Evolutionary conservation across 1,140 invertebrate species (phyloP), one percentile per base, ranked within the genome.

Genomic region (Rhagoletis pomonella): DNA sequence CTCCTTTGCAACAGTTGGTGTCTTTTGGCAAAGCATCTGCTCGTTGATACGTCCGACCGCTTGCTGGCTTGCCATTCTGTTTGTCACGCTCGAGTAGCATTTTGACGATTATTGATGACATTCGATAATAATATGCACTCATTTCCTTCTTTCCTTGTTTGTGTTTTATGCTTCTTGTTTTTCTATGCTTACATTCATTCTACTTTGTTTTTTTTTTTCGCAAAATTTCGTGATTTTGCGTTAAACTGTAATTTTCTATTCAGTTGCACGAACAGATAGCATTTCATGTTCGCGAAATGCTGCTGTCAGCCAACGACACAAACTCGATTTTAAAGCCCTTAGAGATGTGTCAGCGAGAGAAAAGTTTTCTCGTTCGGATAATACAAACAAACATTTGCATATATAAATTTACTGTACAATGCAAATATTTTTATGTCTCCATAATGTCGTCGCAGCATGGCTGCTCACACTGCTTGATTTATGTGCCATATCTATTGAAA

Each of bases 21-120:
- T 58, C n/a, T 29, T 9, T 50, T 19, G 6, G 4, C 47, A n/a
- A 29, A 5, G 29, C 7, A 55, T 10, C n/a, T n/a, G 47, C n/a
- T 4, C 17, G 17, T 29, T 62, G 29, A 5, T 64, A 29, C n/a
- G 29, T 64, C 19, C 29, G 2, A 85, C 50, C 29, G 84, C 58
- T 29, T 60, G 84, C 58, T 19, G 9, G 84, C 58, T 29, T 60
- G 84, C 58, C 50, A 19, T n/a, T 3, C n/a, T 81, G n/a, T 55
- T 81, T 81, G 50, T 7, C 73, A 81, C 9, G 73, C 73, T 19
- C 47, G 73, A 81, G 73, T 81, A 17, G 9, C 73, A 81, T 58
- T 81, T 81, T 81, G 73, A 50, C 19, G 73, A 81, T 81, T 81
- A 81, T 81, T 81, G 73, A 81, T 81, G 73, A 81, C 55, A 81